A percentile compares a stretch with the other conserved stretches of the same genome.
phyloP scores from a whole-genome alignment of 2,888 invertebrate genomes.

The Hirtodrosophila confusa region DNA sequence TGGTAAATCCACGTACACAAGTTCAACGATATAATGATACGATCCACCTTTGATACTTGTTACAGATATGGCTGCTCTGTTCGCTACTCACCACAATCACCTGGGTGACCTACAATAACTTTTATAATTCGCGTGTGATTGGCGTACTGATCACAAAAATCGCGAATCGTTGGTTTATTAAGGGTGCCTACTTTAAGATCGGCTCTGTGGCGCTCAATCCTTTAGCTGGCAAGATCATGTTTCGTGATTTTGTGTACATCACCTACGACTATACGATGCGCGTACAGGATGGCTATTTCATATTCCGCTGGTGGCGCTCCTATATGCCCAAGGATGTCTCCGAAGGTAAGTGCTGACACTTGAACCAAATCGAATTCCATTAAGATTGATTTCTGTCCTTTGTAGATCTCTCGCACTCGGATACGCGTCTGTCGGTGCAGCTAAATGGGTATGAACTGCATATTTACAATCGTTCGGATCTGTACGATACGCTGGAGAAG shows the following conservation, averaged over 20 bases:
- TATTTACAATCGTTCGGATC: constrained; percentile 95
- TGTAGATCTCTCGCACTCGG: constrained; percentile 96
- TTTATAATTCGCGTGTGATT: constrained; percentile 96
- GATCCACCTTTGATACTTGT: constrained; percentile 15
- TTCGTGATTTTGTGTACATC: constrained; percentile 96
- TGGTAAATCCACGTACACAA: constrained; percentile 3
- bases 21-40: neutral
- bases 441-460: constrained; percentile 97
- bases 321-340: constrained; percentile 97
- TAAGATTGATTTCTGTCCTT: constrained; percentile 41
- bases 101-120: constrained; percentile 97
- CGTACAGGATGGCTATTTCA: constrained; percentile 97
- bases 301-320: constrained; percentile 99
- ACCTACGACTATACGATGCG: constrained; percentile 96
- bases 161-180: constrained; percentile 93
- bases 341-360: constrained; percentile 88
- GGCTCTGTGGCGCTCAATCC: constrained; percentile 97
- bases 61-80: constrained; percentile 89
- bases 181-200: constrained; percentile 94
- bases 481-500: constrained; percentile 94
- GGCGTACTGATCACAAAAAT: constrained; percentile 95
- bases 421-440: constrained; percentile 95
- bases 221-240: constrained; percentile 99
- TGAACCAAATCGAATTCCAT: neutral
- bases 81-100: constrained; percentile 92